Evolutionary conservation across 2,888 invertebrate genomes (phyloP), one percentile per base, ranked within the genome.

Genomic region (Thereva unica): DNA sequence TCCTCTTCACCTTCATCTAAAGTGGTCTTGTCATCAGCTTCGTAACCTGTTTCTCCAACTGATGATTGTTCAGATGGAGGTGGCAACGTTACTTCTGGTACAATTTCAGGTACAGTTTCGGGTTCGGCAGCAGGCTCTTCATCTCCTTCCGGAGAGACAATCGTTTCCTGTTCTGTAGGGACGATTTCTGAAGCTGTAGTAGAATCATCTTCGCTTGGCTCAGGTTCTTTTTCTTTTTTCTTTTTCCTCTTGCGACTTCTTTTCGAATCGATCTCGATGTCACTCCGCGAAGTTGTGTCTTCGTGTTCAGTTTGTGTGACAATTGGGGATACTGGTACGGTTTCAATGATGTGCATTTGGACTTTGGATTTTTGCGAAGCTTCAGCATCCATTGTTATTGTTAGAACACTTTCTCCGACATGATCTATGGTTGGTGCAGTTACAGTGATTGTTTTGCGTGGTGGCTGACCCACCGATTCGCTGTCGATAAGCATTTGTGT

Each of bases 211-310:
- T 67, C 70, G 34, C 61, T 71, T 40, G 70, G 40, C 59, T 67
- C 64, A 38, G 50, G 56, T 42, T 74, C 78, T 47, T 78, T 78
- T 53, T 80, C 80, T 78, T 85, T 86, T 76, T 82, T 84, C 78
- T 87, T 87, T 83, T 87, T 87, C 82, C 84, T 86, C 83, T 84
- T 87, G 81, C 85, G 86, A 79, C 83, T 85, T 77, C 83, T 82
- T 73, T 86, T 85, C 54, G 81, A 80, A 71, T 84, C 84, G 69
- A 80, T 80, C 71, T 83, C 82, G 10, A 81, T 77, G 41, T 82
- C 82, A 64, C 80, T 80, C 23, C 78, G 76, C 7, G 77, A 77
- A 4, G 75, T 73, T 10, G 74, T 71, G 61, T 78, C 77, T 64
- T 78, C 78, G 12, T 47, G 38, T 4, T 44, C 50, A 4, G 56